Percentiles rank a stretch among this genome's conserved stretches.
phyloP scores from a whole-genome alignment of 1,140 invertebrate species.

The Lithobius niger region DNA sequence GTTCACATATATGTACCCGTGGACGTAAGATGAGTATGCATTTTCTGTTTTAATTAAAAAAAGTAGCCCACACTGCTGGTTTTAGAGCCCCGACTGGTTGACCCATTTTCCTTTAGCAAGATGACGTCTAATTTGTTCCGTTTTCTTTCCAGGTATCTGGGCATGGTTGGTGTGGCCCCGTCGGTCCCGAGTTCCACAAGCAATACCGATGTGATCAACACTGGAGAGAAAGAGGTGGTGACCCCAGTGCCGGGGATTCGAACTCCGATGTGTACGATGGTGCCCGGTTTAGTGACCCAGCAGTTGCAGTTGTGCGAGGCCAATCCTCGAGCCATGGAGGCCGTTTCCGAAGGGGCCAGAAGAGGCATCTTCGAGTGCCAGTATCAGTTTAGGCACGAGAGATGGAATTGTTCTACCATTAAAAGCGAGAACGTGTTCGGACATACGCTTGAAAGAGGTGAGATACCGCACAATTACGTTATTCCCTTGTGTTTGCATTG shows the following conservation, averaged over 20 bases:
- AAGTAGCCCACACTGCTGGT: no score
- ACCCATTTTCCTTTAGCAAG: no score
- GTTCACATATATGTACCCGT: no score
- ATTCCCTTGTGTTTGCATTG: no score
- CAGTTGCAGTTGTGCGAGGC: conserved; percentile 39
- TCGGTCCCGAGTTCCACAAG: conserved; percentile 18
- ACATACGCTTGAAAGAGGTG: conserved; percentile 33
- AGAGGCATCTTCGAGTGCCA: conserved; percentile 42
- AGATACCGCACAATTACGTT: no score
- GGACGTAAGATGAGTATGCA: no score
- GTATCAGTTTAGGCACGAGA: conserved; percentile 40
- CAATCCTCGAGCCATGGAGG: conserved; percentile 38
- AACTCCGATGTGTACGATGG: conserved; percentile 20
- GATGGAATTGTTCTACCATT: conserved; percentile 43
- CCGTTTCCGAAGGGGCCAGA: conserved; percentile 38
- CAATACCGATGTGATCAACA: no score
- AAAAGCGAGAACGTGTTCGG: conserved; percentile 33
- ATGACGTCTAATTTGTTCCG: no score
- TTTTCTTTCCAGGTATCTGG: conserved; percentile 36
- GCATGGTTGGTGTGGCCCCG: conserved; percentile 34
- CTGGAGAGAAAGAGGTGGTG: conserved; percentile 17
- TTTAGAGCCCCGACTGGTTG: no score
- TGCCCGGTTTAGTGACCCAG: conserved; percentile 33
- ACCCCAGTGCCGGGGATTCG: conserved; percentile 15
- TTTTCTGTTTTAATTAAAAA: no score